These are phyloP conservation scores for Cacajao melanocephalus DNA, from an alignment of 2,797 vertebrate species.

Conservation along the genomic window DNA sequence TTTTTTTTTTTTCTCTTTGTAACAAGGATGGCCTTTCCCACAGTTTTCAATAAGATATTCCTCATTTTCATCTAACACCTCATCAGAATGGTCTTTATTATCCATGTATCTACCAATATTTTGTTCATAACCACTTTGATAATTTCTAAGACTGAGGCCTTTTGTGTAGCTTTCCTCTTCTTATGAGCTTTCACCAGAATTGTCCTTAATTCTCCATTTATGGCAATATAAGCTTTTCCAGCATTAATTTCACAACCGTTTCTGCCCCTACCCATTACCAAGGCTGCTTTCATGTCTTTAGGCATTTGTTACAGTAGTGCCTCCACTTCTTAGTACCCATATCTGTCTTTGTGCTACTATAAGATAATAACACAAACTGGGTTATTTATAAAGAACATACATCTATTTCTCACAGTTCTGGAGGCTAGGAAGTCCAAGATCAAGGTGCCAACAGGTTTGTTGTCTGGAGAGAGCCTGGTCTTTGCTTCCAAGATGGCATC, in stretches of 20 bases:
- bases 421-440: not conserved
- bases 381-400: not conserved
- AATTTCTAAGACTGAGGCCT: not conserved
- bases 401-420: not conserved
- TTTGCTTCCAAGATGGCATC: not conserved
- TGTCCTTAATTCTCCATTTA: not conserved
- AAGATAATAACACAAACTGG: not conserved
- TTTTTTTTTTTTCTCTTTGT: not conserved
- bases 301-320: not conserved
- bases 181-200: not conserved
- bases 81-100: not conserved
- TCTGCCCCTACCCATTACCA: not conserved
- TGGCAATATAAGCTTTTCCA: not conserved
- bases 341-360: not conserved
- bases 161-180: not conserved
- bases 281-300: not conserved
- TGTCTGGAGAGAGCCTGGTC: not conserved
- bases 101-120: not conserved
- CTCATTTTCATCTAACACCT: not conserved
- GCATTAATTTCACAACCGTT: not conserved
- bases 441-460: not conserved
- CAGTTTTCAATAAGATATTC: not conserved
- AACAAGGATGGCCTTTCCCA: not conserved
- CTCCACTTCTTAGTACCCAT: not conserved
- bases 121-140: not conserved